phyloP scores from a whole-genome alignment of 2,113 vertebrate genomes.

The Peromyscus californicus region DNA sequence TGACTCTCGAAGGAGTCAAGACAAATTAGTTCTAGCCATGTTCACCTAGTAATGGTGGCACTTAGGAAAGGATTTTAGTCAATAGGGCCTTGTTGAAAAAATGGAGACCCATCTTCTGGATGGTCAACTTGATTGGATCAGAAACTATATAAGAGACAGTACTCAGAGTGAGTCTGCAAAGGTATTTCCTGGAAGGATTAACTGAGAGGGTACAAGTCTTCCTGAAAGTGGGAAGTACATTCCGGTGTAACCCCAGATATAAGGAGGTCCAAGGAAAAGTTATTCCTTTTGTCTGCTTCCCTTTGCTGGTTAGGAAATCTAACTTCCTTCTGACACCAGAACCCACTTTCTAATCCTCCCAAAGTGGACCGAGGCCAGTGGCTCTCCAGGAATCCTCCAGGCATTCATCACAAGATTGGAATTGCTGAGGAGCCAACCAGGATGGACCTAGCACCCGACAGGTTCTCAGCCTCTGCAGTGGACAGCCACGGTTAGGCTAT shows the following conservation, averaged over 20 bases:
- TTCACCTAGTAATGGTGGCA: not conserved
- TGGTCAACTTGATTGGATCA: not conserved
- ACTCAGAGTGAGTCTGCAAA: not conserved
- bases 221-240: not conserved
- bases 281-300: not conserved
- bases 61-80: not conserved
- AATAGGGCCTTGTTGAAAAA: not conserved
- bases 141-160: not conserved
- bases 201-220: not conserved
- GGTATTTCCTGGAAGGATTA: not conserved
- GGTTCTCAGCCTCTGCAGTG: not conserved
- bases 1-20: too few species aligned
- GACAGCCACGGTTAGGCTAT: not conserved
- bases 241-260: not conserved
- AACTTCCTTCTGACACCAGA: not conserved
- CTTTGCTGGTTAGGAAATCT: not conserved
- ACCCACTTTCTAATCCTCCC: not conserved
- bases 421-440: not conserved
- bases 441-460: not conserved
- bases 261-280: not conserved
- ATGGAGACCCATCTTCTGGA: not conserved
- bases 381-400: not conserved
- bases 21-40: not conserved
- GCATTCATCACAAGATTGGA: not conserved
- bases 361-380: not conserved